Evolutionary conservation across 2,888 invertebrate species (phyloP), one percentile per base, ranked within the genome.

Genomic region (Lamellibrachia satsuma): DNA sequence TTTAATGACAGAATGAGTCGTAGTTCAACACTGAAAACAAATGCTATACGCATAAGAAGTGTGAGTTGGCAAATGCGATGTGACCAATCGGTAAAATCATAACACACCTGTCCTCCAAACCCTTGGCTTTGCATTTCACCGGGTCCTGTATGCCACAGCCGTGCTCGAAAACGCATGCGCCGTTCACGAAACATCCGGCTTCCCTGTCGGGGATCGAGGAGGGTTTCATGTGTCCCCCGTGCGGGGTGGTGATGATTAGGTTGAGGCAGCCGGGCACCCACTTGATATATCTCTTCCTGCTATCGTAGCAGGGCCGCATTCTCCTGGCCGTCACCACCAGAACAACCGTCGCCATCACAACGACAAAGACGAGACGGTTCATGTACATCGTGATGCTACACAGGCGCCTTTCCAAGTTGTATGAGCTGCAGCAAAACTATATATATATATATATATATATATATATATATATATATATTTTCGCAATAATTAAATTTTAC

Each of bases 181-280:
- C 60, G 60, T 60, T 60, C 60, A 60, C 60, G 15, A 15, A 60
- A 8, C 60, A 60, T 15, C 93, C 94, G n/a, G 91, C 92, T 39
- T 93, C 93, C 22, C 94, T 90, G 90, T 93, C 91, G 4, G 94
- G 94, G 39, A 94, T 93, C 52, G 15, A 51, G 15, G 57, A 7
- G 1, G 94, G 94, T 55, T 91, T 92, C 22, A 92, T 90, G 15
- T 90, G 52, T 6, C 94, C 94, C 0, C 94, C 94, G 90, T 94
- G 94, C 9, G 94, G 94, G 7, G 93, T 92, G 9, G 92, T 90
- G 2, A 94, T 15, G 92, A 94, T 94, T 22, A 94, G 27, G 60
- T 94, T 93, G 52, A 93, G 90, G 22, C 90, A 90, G 7, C 94
- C 94, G 4, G 93, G 91, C 39, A 90, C 91, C 90, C 94, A 94